A percentile compares a stretch with the other conserved stretches of the same genome.
These are phyloP conservation scores for Paradisaea rubra DNA, from an alignment of 2,113 vertebrate species.

Conservation along the genomic window DNA sequence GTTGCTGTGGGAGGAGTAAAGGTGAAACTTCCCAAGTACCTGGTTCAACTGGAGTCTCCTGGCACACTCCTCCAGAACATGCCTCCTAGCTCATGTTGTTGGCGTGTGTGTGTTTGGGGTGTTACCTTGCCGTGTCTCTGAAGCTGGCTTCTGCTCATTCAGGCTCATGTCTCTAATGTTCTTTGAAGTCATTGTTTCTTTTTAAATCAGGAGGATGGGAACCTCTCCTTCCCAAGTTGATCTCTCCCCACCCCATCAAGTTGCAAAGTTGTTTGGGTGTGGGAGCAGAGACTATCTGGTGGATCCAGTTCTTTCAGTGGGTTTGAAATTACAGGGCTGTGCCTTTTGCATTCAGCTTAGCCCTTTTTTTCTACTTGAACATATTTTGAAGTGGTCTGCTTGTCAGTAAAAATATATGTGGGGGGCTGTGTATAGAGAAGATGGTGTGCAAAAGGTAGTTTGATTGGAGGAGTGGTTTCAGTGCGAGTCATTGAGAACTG, in stretches of 20 bases:
- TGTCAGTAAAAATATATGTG: not conserved
- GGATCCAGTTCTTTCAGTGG: conserved; percentile 54
- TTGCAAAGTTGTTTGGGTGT: conserved; percentile 48
- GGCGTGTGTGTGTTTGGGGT: conserved; percentile 16
- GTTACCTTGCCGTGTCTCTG: not conserved
- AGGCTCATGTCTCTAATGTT: not conserved
- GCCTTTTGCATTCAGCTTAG: not conserved
- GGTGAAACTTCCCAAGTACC: not conserved
- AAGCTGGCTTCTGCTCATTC: not conserved
- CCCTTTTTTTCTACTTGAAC: not conserved
- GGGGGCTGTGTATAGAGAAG: not conserved
- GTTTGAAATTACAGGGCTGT: conserved; percentile 29
- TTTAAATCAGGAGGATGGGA: conserved; percentile 35
- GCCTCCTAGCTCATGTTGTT: not conserved
- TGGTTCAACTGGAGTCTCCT: conserved; percentile 19
- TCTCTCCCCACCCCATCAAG: conserved; percentile 13
- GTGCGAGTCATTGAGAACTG: not conserved
- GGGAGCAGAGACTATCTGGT: conserved; percentile 20
- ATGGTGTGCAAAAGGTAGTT: not conserved
- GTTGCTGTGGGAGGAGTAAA: conserved; percentile 7
- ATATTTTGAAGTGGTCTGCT: not conserved
- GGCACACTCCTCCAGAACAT: not conserved
- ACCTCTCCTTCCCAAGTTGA: conserved; percentile 17
- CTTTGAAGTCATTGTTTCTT: conserved; percentile 51
- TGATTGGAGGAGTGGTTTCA: not conserved